A percentile compares a stretch with the other conserved stretches of the same genome.
Evolutionary conservation across 2,113 vertebrate species (phyloP).

Genomic region (Scalopus aquaticus): DNA sequence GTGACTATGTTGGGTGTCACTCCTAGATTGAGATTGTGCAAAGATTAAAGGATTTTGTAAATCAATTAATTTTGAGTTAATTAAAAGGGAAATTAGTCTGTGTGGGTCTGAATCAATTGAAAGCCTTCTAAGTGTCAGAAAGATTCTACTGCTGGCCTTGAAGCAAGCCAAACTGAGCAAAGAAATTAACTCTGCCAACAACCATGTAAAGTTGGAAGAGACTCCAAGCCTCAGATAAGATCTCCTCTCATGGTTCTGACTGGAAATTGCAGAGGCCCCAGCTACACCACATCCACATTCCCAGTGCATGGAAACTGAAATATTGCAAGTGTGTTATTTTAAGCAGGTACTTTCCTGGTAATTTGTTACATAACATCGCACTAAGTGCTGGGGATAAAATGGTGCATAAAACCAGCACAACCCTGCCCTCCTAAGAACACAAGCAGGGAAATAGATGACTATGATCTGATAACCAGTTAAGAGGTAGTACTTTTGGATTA

Average conservation of each 20-base stretch:
- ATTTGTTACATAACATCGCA: background rate
- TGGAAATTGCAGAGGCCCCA: background rate
- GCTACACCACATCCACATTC: background rate
- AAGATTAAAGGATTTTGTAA: background rate
- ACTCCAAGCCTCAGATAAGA: background rate
- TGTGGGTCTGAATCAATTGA: background rate
- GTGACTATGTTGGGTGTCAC: background rate
- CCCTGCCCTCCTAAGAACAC: background rate
- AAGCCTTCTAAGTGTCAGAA: background rate
- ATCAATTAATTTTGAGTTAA: background rate
- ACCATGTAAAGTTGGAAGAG: background rate
- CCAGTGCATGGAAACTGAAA: background rate
- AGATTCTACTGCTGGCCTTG: background rate
- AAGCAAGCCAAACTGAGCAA: background rate
- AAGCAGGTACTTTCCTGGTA: background rate
- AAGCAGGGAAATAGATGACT: background rate
- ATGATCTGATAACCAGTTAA: background rate
- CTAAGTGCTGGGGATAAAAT: background rate
- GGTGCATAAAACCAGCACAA: background rate
- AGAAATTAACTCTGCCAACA: background rate
- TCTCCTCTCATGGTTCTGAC: background rate
- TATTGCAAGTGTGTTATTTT: background rate
- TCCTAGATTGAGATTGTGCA: background rate
- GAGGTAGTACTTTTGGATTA: background rate
- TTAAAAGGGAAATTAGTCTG: background rate